A percentile compares a stretch with the other conserved stretches of the same genome.
Conservation (phyloP, 2,113 vertebrate species). For the Choloepus hoffmanni region DNA sequence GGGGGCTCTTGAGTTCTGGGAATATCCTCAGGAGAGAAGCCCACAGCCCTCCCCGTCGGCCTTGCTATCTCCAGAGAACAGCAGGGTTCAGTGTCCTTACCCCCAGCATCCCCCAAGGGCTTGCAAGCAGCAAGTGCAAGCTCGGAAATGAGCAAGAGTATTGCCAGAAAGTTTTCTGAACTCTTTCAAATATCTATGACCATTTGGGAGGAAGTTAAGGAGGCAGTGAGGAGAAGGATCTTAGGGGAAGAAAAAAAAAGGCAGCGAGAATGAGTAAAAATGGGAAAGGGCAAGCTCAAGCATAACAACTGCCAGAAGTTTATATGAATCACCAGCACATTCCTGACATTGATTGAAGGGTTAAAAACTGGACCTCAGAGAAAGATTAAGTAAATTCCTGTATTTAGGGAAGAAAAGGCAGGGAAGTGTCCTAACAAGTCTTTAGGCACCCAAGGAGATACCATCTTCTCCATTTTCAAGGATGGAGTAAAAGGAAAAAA, state of each 20-base stretch:
- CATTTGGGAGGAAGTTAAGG: background rate
- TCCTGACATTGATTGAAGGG: background rate
- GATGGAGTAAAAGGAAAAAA: background rate
- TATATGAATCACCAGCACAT: background rate
- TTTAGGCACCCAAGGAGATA: background rate
- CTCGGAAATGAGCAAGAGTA: background rate
- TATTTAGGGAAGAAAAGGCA: background rate
- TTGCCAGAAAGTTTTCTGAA: background rate
- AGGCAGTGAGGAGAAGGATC: background rate
- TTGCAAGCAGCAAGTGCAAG: background rate
- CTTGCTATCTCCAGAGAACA: background rate
- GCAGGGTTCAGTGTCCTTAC: background rate
- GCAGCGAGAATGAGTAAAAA: background rate
- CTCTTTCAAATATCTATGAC: background rate
- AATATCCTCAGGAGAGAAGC: background rate
- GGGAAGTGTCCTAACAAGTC: background rate
- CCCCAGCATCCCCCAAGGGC: background rate
- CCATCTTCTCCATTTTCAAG: background rate
- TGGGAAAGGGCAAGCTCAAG: background rate
- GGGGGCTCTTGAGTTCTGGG: background rate
- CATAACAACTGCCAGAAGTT: background rate
- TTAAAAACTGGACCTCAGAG: background rate
- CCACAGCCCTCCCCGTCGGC: accelerated
- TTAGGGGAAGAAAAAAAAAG: background rate
- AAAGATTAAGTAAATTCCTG: background rate